A percentile compares a stretch with the other conserved stretches of the same genome.
These are phyloP conservation scores for Halotydeus destructor DNA, from an alignment of 1,140 invertebrate genomes.

Conservation along the genomic window DNA sequence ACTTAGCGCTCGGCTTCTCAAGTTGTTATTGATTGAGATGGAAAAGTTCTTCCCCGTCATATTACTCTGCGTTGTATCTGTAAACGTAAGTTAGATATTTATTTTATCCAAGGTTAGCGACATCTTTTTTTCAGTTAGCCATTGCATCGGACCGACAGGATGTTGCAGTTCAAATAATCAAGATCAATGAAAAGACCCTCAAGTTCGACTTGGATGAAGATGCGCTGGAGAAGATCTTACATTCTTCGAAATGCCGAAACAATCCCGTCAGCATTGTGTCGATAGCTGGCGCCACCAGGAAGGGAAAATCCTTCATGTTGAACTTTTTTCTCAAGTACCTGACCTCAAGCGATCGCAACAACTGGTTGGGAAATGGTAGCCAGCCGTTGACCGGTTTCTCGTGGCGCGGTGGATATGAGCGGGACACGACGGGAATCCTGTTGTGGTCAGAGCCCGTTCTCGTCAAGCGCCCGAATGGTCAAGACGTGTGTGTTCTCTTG, in stretches of 20 bases:
- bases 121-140: too few species aligned
- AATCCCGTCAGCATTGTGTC: background rate
- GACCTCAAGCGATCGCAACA: background rate
- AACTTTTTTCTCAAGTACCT: background rate
- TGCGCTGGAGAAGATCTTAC: background rate
- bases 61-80: too few species aligned
- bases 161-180: background rate
- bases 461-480: slow-evolving; percentile 21
- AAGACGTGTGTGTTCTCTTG: slow-evolving; percentile 42
- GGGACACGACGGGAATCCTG: slow-evolving; percentile 36
- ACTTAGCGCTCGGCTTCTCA: too few species aligned
- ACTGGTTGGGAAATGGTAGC: background rate
- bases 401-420: background rate
- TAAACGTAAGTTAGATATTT: too few species aligned
- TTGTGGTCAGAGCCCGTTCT: slow-evolving; percentile 83
- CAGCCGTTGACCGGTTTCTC: background rate
- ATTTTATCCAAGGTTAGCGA: too few species aligned
- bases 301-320: background rate
- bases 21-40: too few species aligned
- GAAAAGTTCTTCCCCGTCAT: too few species aligned
- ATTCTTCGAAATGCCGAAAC: background rate
- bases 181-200: background rate
- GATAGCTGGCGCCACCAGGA: background rate
- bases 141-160: too few species aligned
- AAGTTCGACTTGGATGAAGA: background rate